A percentile compares a stretch with the other conserved stretches of the same genome.
These are phyloP conservation scores for Drosophila ohnishii DNA, from an alignment of 1,140 invertebrate species.

Conservation along the genomic window DNA sequence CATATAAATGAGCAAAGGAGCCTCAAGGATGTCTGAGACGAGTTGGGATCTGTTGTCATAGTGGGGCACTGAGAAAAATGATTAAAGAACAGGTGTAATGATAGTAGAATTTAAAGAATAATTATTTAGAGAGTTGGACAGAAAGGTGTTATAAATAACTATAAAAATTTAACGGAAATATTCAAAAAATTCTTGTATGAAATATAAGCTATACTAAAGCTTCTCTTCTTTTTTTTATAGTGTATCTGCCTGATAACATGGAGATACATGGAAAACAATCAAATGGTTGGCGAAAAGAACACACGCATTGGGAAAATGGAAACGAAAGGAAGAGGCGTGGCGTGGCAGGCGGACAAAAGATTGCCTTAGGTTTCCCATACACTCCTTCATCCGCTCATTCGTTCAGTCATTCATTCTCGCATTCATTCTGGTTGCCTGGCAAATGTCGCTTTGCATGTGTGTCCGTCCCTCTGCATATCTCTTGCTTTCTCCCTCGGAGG, in stretches of 20 bases:
- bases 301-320: slow-evolving; percentile 25
- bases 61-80: slow-evolving; percentile 12
- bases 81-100: neutral
- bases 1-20: slow-evolving; percentile 68
- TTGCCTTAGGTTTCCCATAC: slow-evolving; percentile 63
- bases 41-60: slow-evolving; percentile 12
- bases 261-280: slow-evolving; percentile 69
- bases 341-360: slow-evolving; percentile 62
- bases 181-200: no score
- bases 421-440: slow-evolving; percentile 64
- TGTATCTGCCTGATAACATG: neutral
- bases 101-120: neutral
- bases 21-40: slow-evolving; percentile 34
- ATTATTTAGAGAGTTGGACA: no score
- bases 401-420: slow-evolving; percentile 64
- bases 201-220: no score
- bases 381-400: slow-evolving; percentile 58
- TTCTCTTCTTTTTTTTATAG: neutral
- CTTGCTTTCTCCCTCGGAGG: neutral
- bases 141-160: no score
- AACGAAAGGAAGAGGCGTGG: slow-evolving; percentile 18
- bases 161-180: no score
- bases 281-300: slow-evolving; percentile 62
- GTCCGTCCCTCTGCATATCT: slow-evolving; percentile 32
- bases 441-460: slow-evolving; percentile 64